Conservation (phyloP, 2,797 vertebrate species). For the Molossus molossus region DNA sequence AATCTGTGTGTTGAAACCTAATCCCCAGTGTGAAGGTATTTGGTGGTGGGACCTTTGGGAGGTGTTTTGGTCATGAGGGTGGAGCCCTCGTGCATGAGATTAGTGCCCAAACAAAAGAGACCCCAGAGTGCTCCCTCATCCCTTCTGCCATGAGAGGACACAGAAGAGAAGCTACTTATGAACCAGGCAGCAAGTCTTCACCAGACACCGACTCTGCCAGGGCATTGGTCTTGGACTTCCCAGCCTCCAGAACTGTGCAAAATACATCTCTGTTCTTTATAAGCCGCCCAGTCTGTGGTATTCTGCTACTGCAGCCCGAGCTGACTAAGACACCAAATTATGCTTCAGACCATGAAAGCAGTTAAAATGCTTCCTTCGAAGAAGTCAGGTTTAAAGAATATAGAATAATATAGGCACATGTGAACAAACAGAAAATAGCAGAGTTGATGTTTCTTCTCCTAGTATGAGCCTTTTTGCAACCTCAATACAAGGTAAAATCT, state of each 20-base stretch:
- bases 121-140: not conserved
- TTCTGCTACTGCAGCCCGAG: not conserved
- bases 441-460: not conserved
- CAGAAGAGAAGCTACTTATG: not conserved
- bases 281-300: not conserved
- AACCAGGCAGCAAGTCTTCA: not conserved
- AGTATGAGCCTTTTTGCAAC: not conserved
- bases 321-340: not conserved
- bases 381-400: not conserved
- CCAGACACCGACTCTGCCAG: not conserved
- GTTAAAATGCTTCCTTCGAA: slow-evolving; percentile 29
- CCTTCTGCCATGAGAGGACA: not conserved
- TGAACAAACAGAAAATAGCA: not conserved
- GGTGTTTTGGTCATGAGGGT: not conserved
- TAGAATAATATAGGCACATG: not conserved
- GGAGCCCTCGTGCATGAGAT: not conserved
- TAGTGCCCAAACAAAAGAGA: not conserved
- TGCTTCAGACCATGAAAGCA: not conserved
- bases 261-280: not conserved
- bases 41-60: not conserved
- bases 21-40: not conserved
- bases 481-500: not conserved
- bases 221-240: not conserved
- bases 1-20: slow-evolving; percentile 10
- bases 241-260: not conserved